Percentiles rank a stretch among this genome's conserved stretches.
phyloP scores from a whole-genome alignment of 2,113 vertebrate species.

The Mesocricetus auratus region DNA sequence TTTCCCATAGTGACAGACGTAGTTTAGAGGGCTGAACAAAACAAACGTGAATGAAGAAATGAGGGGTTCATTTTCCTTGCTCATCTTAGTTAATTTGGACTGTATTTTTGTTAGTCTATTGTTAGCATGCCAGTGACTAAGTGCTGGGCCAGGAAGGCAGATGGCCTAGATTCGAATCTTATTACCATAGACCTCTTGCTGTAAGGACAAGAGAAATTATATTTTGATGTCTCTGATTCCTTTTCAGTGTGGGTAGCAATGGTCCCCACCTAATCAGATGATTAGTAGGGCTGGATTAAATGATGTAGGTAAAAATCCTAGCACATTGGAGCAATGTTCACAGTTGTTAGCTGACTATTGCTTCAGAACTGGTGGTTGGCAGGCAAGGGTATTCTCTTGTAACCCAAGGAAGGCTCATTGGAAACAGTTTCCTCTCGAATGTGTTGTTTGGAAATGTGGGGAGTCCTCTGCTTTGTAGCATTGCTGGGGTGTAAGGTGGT shows the following conservation, averaged over 20 bases:
- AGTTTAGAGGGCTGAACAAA: background rate
- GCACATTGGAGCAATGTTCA: background rate
- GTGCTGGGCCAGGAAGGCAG: background rate
- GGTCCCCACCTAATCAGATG: background rate
- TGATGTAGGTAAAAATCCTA: background rate
- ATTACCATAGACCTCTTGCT: background rate
- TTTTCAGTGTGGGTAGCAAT: background rate
- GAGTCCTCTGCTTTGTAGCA: background rate
- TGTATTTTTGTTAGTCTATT: background rate
- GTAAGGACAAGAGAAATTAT: background rate
- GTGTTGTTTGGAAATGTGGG: background rate
- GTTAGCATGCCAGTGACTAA: background rate
- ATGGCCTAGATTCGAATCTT: background rate
- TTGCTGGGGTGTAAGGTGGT: background rate
- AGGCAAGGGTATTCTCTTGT: background rate
- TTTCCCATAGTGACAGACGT: background rate
- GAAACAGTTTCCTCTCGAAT: background rate
- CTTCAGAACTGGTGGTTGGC: background rate
- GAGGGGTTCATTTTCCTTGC: background rate
- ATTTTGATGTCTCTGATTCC: background rate
- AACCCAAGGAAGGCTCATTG: background rate
- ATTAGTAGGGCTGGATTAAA: background rate
- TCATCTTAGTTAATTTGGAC: background rate
- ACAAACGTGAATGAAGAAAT: background rate
- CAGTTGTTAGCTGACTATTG: background rate